Base-by-base conservation (phyloP, 2,113 vertebrate genomes). In the Ancistrus triradiatus region DNA sequence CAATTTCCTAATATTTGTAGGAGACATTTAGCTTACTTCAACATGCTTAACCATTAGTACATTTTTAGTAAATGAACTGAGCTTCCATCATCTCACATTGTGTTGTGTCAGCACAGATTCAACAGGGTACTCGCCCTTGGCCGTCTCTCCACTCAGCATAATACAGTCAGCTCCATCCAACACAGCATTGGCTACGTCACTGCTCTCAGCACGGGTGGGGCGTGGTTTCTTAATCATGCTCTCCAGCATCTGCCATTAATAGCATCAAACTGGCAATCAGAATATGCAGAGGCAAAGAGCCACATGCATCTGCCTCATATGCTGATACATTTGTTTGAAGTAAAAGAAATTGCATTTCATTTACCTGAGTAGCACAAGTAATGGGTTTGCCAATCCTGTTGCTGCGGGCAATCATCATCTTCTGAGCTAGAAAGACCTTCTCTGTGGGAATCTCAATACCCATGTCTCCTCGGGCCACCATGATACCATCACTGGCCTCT, bases 181-280 rank as follows among this genome's bases (percentile, higher is more conserved):
- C 19, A 99, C 95, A 0, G 96, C 95, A 1, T 98, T 99, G 70
- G 95, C 95, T 1, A 99, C 95, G 0, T 98, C 96, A 0, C 85
- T 98, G 80, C 93, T 94, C 85, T 98, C 95, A 0, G 96, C 96
- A 0, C 95, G 91, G 0, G 96, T 99, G 0, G 96, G 95, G 0
- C 96, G 92, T 4, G 95, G 95, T 44, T 98, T 98, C 87, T 99
- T 97, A 77, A 97, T 96, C 96, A 99, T 99, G 84, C 95, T 99
- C 78, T 99, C 96, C 83, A 99, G 73, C 95, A 98, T 99, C 94
- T 98, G 72, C 42, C 1, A 31, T 56, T 11, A 42, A n/a, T 14
- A 22, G 18, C 18, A n/a, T 21, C 11, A 9, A 24, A 1, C 17
- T 33, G n/a, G n/a, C n/a, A n/a, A n/a, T n/a, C n/a, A n/a, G n/a